A percentile compares a stretch with the other conserved stretches of the same genome.
These are phyloP conservation scores for Urocitellus parryii DNA, from an alignment of 2,113 vertebrate species.

Conservation along the genomic window DNA sequence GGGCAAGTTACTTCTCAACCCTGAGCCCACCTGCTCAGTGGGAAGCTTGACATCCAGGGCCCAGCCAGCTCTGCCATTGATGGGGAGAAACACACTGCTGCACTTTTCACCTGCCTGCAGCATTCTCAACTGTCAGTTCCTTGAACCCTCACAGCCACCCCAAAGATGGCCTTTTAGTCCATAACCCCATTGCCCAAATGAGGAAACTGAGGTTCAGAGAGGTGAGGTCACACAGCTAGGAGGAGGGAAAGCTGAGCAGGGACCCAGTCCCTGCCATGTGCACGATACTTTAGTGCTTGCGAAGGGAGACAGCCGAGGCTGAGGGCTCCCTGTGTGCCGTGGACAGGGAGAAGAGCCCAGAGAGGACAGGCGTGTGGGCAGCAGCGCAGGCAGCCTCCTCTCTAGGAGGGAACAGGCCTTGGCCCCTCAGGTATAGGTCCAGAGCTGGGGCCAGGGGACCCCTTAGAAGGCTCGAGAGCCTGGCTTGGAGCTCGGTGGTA, in stretches of 20 bases:
- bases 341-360: not conserved
- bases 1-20: not conserved
- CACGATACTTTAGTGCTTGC: not conserved
- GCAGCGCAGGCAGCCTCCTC: not conserved
- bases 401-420: not conserved
- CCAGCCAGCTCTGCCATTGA: not conserved
- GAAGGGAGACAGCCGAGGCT: not conserved
- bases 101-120: too few relatives aligned
- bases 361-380: not conserved
- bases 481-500: not conserved
- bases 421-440: not conserved
- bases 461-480: not conserved
- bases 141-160: not conserved
- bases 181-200: not conserved
- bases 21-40: not conserved
- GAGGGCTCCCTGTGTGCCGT: not conserved
- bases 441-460: not conserved
- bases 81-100: not conserved
- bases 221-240: not conserved
- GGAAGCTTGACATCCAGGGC: not conserved
- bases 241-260: not conserved
- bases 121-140: not conserved
- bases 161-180: not conserved
- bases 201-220: conserved; percentile 23
- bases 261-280: not conserved